Percentiles rank a stretch among this genome's conserved stretches.
Conservation (phyloP, 2,797 vertebrate species). For the Siniperca scherzeri region DNA sequence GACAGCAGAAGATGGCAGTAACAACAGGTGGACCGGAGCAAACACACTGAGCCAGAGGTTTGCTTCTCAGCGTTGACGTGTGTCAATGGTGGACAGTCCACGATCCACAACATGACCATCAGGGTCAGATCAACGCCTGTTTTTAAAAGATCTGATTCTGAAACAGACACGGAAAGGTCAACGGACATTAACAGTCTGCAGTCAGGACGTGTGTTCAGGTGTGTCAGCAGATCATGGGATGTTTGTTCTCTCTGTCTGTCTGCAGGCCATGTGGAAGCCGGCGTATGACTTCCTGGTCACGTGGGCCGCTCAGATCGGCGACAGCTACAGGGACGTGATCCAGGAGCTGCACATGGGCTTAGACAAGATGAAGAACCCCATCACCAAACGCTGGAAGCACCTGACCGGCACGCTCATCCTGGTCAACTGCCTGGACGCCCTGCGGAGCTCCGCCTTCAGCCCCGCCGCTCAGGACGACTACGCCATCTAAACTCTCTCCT, state of each 20-base stretch:
- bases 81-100: too few species aligned
- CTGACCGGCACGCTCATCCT: conserved; percentile 96
- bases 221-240: background rate
- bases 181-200: background rate
- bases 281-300: conserved; percentile 97
- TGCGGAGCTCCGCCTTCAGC: conserved; percentile 93
- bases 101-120: too few species aligned
- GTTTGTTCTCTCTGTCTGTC: background rate
- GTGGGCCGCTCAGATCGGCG: conserved; percentile 95
- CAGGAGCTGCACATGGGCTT: conserved; percentile 96
- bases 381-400: conserved; percentile 98
- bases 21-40: too few species aligned
- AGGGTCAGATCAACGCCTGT: background rate
- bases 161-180: background rate
- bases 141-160: background rate
- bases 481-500: conserved; percentile 84
- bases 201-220: background rate
- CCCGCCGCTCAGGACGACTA: conserved; percentile 89
- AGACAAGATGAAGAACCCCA: conserved; percentile 97
- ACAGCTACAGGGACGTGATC: conserved; percentile 97
- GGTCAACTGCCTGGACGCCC: conserved; percentile 93
- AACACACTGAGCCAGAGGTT: too few species aligned
- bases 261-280: conserved; percentile 98
- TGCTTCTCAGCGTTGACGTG: too few species aligned
- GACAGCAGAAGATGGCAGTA: too few species aligned